Percentiles rank a stretch among this genome's conserved stretches.
Conservation (phyloP, 2,113 vertebrate genomes). For the Coregonus clupeaformis region DNA sequence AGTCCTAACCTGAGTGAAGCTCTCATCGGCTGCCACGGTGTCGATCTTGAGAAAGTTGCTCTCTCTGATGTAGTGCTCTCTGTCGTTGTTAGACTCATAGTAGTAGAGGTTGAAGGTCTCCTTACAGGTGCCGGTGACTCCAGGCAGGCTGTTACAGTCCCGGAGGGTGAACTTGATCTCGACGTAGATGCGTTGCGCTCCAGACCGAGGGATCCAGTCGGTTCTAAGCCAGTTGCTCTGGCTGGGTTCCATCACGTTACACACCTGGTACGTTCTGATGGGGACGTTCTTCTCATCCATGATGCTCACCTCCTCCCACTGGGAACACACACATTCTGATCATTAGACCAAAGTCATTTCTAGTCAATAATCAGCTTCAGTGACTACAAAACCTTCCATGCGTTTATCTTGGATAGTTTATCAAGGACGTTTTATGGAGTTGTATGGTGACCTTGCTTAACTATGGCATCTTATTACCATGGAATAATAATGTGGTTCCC, state of each 20-base stretch:
- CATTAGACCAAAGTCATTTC: background rate
- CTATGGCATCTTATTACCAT: conserved; percentile 68
- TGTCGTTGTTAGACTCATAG: conserved; percentile 93
- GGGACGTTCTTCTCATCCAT: conserved; percentile 81
- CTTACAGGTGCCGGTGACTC: conserved; percentile 98
- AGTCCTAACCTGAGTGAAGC: conserved; percentile 86
- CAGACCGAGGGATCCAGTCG: conserved; percentile 94
- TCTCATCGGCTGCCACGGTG: conserved; percentile 96
- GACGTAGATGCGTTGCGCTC: conserved; percentile 93
- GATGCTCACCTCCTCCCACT: conserved; percentile 81
- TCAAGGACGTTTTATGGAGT: background rate
- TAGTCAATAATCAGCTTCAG: background rate
- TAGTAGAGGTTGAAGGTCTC: conserved; percentile 99
- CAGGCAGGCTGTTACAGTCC: conserved; percentile 97
- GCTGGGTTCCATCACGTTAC: conserved; percentile 94
- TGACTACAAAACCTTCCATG: background rate
- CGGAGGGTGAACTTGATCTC: conserved; percentile 98
- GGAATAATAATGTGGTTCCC: conserved; percentile 75
- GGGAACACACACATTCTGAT: conserved; percentile 46
- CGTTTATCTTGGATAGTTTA: background rate
- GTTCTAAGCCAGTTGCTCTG: conserved; percentile 99
- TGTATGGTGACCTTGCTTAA: conserved; percentile 31
- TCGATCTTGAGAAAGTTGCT: conserved; percentile 97
- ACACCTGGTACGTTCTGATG: conserved; percentile 86
- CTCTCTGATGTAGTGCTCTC: conserved; percentile 91